These are phyloP conservation scores for Chymomyza amoena DNA, from an alignment of 2,888 invertebrate genomes.

Conservation along the genomic window DNA sequence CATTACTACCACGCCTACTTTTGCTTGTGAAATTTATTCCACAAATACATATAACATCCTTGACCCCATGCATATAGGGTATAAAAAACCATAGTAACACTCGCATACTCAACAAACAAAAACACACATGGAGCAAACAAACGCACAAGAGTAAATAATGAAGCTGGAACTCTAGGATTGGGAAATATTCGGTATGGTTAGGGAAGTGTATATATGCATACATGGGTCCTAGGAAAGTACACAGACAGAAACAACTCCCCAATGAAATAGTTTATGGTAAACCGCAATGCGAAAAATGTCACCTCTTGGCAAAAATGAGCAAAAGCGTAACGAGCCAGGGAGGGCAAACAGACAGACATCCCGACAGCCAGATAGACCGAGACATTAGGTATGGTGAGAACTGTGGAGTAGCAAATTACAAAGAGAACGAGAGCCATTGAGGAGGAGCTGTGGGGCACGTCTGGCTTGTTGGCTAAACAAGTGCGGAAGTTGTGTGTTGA, in stretches of 20 bases:
- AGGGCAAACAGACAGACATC: slow-evolving; percentile 21
- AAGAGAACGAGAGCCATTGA: not conserved
- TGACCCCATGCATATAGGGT: no score
- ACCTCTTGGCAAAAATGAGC: slow-evolving; percentile 74
- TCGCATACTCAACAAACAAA: slow-evolving; percentile 28
- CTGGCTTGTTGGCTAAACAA: slow-evolving; percentile 46
- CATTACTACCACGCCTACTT: no score
- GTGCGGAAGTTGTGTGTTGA: slow-evolving; percentile 54
- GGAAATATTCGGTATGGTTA: not conserved
- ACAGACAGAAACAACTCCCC: slow-evolving; percentile 59
- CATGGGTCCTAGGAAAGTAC: slow-evolving; percentile 43
- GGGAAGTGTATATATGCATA: not conserved
- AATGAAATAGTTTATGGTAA: slow-evolving; percentile 77
- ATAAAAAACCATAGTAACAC: slow-evolving; percentile 1
- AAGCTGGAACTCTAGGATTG: not conserved
- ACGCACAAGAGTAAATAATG: slow-evolving; percentile 68
- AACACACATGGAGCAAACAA: slow-evolving; percentile 18
- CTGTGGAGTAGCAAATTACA: not conserved
- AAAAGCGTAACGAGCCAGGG: slow-evolving; percentile 34
- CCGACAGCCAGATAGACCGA: slow-evolving; percentile 32
- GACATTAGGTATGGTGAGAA: slow-evolving; percentile 2
- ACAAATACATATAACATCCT: no score
- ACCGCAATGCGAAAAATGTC: slow-evolving; percentile 79
- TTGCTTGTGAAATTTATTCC: no score
- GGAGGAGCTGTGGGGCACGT: not conserved